Conservation (phyloP, 2,797 vertebrate species). For the Xenopus petersii region DNA sequence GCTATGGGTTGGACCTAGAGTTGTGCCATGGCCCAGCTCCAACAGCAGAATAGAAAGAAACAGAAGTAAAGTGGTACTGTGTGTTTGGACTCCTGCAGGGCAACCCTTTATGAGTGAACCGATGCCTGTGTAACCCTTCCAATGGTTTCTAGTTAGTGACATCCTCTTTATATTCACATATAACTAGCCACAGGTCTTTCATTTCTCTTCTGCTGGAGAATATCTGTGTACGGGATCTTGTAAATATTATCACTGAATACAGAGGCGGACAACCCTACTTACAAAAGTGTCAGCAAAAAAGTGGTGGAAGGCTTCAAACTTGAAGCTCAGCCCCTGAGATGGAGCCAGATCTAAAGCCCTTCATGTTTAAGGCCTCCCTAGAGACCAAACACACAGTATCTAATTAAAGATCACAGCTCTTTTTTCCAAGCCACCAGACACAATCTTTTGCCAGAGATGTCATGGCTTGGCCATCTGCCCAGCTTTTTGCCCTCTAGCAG, state of each 20-base stretch:
- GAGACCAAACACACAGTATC: conserved; percentile 20
- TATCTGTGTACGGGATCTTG: neutral
- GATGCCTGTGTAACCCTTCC: too few species aligned
- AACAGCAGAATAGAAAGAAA: too few species aligned
- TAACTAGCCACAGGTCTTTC: too few species aligned
- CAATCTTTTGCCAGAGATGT: conserved; percentile 30
- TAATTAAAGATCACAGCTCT: conserved; percentile 35
- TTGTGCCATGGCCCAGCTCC: too few species aligned
- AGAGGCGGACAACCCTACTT: neutral
- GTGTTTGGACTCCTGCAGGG: too few species aligned
- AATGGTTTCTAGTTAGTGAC: too few species aligned
- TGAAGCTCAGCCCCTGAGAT: too few species aligned
- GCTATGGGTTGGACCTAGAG: too few species aligned
- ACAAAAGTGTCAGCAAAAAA: neutral
- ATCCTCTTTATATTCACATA: too few species aligned
- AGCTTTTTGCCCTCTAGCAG: conserved; percentile 17
- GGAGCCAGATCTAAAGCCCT: neutral
- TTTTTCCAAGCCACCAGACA: conserved; percentile 23
- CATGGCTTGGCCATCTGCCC: conserved; percentile 32
- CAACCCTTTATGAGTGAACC: too few species aligned
- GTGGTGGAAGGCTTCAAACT: conserved; percentile 1
- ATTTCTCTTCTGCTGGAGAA: too few species aligned
- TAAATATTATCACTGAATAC: neutral
- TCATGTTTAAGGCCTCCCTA: conserved; percentile 11
- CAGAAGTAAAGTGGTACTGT: too few species aligned